phyloP scores from a whole-genome alignment of 2,113 vertebrate genomes.

The Todiramphus chloris region DNA sequence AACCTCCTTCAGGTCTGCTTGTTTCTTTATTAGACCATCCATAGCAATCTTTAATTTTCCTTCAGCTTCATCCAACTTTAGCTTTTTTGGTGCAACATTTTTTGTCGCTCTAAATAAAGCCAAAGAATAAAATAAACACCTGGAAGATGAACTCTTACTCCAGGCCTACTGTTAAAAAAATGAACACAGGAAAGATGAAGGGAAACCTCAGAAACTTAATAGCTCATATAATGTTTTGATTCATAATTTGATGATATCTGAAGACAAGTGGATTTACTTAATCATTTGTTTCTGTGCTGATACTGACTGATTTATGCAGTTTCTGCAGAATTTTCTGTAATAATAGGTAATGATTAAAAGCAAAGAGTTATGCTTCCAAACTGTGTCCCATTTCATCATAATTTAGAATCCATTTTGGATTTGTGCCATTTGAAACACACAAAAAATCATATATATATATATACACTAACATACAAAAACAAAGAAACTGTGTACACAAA shows the following conservation, averaged over 20 bases:
- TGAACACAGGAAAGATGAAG: not conserved
- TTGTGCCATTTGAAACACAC: not conserved
- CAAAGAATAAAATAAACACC: not conserved
- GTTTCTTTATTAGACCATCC: constrained; percentile 82
- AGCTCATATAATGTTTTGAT: not conserved
- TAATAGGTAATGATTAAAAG: not conserved
- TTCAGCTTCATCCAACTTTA: constrained; percentile 83
- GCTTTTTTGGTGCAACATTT: constrained; percentile 87
- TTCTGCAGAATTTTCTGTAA: not conserved
- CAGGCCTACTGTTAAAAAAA: not conserved
- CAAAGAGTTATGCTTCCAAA: not conserved
- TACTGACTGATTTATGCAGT: not conserved
- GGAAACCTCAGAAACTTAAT: not conserved
- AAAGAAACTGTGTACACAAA: not conserved
- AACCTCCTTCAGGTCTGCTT: constrained; percentile 83
- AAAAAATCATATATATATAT: not conserved
- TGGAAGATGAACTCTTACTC: not conserved
- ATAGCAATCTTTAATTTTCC: constrained; percentile 81
- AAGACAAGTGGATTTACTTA: not conserved
- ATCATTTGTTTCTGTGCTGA: not conserved
- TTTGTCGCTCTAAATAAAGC: constrained; percentile 80
- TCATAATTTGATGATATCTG: not conserved
- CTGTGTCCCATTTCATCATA: not conserved
- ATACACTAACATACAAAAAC: not conserved
- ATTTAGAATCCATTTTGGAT: not conserved